These are phyloP conservation scores for Cinclus mexicanus DNA, from an alignment of 2,113 vertebrate genomes.

Conservation along the genomic window DNA sequence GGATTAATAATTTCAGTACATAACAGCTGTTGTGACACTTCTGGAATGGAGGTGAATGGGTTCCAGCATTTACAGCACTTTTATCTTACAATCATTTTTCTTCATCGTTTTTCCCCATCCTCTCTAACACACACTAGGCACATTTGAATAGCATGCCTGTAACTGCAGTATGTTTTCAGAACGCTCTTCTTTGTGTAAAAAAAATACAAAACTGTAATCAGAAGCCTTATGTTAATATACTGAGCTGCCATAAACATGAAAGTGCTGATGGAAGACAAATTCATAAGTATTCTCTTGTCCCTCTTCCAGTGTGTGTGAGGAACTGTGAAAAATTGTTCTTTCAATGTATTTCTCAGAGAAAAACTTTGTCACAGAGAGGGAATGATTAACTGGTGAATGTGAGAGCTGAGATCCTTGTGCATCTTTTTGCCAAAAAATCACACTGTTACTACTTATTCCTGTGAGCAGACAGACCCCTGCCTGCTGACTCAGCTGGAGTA, in stretches of 20 bases:
- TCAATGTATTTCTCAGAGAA: background rate
- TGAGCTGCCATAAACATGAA: background rate
- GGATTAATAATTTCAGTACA: background rate
- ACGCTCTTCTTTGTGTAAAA: background rate
- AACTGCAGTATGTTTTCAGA: background rate
- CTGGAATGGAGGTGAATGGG: background rate
- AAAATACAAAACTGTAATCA: background rate
- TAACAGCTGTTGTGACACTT: background rate
- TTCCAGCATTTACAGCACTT: background rate
- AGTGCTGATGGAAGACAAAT: background rate
- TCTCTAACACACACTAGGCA: background rate
- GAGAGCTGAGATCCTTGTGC: background rate
- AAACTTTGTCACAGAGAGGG: background rate
- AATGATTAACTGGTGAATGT: background rate
- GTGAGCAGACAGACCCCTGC: background rate
- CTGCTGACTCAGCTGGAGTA: background rate
- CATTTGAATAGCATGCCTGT: background rate
- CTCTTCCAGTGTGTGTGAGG: background rate
- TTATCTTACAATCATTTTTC: background rate
- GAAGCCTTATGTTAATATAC: background rate
- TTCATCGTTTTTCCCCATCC: background rate
- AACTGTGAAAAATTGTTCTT: background rate
- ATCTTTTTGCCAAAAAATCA: background rate
- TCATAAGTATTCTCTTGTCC: background rate
- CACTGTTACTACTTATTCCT: background rate